Percentiles rank a stretch among this genome's conserved stretches.
Evolutionary conservation across 2,888 invertebrate species (phyloP).

Genomic region (Coremacera marginata): DNA sequence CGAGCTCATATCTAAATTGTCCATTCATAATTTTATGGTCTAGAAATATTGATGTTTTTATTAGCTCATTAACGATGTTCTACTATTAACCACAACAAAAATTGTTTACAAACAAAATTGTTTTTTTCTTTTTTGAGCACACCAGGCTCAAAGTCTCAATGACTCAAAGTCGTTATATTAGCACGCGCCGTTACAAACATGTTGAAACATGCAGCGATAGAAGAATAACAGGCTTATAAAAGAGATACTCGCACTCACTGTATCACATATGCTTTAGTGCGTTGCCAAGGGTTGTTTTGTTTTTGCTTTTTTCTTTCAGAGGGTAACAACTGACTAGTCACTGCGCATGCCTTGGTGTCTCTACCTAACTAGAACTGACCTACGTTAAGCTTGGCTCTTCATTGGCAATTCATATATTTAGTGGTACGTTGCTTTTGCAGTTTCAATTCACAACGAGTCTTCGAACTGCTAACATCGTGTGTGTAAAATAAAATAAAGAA

Average conservation of each 20-base stretch:
- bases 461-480: not conserved
- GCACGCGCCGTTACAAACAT: slow-evolving; percentile 35
- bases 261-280: not conserved
- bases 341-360: too few species aligned
- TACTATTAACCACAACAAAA: too few species aligned
- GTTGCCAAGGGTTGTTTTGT: not conserved
- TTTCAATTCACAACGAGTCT: slow-evolving; percentile 14
- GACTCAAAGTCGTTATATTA: not conserved
- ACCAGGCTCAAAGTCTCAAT: too few species aligned
- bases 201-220: slow-evolving; percentile 35
- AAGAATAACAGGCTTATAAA: not conserved
- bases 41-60: too few species aligned
- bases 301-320: not conserved
- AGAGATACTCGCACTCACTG: not conserved
- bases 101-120: too few species aligned
- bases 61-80: too few species aligned
- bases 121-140: too few species aligned
- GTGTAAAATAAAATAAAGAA: not conserved
- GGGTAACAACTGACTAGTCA: too few species aligned
- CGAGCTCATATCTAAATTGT: too few species aligned
- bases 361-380: slow-evolving; percentile 3
- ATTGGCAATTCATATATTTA: not conserved
- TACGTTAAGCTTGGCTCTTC: not conserved
- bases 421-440: too few species aligned
- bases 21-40: too few species aligned